Evolutionary conservation across 2,888 invertebrate genomes (phyloP).

Genomic region (Hyalella azteca): DNA sequence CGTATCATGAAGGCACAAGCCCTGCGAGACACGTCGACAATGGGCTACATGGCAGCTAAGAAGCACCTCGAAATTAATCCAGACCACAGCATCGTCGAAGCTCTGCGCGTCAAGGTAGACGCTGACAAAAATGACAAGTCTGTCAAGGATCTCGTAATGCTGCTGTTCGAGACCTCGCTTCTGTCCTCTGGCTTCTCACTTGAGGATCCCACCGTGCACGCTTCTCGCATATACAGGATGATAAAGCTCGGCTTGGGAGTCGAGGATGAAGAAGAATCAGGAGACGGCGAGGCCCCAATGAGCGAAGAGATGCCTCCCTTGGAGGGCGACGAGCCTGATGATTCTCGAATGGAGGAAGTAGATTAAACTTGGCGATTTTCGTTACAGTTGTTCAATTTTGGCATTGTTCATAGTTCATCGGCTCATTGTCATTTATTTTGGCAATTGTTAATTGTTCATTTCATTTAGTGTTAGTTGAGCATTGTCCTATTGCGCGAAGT

Average conservation of each 20-base stretch:
- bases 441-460: no score
- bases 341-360: constrained; percentile 34
- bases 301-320: no score
- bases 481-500: no score
- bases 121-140: constrained; percentile 98
- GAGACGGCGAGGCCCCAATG: no score
- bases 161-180: constrained; percentile 95
- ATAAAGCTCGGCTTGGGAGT: constrained; percentile 98
- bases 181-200: constrained; percentile 95
- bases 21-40: constrained; percentile 93
- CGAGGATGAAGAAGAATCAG: constrained; percentile 72
- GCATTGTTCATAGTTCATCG: background rate
- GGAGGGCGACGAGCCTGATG: constrained; percentile 38
- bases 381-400: background rate
- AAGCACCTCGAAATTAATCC: constrained; percentile 99
- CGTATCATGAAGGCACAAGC: constrained; percentile 99
- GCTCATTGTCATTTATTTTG: no score
- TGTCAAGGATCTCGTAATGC: constrained; percentile 97
- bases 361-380: background rate
- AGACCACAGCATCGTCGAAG: constrained; percentile 91
- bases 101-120: constrained; percentile 87
- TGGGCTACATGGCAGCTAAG: constrained; percentile 99
- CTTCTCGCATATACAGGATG: constrained; percentile 93
- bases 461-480: no score
- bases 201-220: constrained; percentile 91